Conservation (phyloP, 2,113 vertebrate genomes). For the Lepisosteus osseus region DNA sequence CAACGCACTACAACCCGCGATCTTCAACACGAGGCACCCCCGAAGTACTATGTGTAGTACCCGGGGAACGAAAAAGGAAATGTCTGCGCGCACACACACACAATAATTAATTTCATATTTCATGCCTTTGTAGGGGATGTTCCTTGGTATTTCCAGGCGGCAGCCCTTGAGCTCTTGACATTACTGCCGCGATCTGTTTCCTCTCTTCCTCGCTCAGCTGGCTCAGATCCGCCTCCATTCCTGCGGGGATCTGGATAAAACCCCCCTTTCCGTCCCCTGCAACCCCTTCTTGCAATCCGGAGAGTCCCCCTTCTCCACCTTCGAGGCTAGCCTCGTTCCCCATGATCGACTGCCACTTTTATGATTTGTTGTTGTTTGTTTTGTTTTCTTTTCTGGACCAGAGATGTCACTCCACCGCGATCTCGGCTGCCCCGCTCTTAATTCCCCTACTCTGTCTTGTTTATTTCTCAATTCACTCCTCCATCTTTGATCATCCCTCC, state of each 20-base stretch:
- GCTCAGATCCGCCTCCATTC: constrained; percentile 80
- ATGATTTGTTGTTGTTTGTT: too few relatives aligned
- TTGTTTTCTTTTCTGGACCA: too few relatives aligned
- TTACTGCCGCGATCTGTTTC: constrained; percentile 84
- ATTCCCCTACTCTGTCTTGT: neutral
- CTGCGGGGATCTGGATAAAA: constrained; percentile 68
- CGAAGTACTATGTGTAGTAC: too few relatives aligned
- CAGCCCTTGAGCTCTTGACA: constrained; percentile 91
- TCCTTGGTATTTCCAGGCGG: constrained; percentile 72
- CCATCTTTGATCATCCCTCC: constrained; percentile 47
- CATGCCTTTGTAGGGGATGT: constrained; percentile 79
- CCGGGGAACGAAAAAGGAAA: too few relatives aligned
- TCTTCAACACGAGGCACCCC: constrained; percentile 4
- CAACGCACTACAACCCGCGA: constrained; percentile 13
- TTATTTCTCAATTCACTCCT: constrained; percentile 23
- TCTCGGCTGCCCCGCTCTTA: neutral
- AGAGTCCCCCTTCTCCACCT: constrained; percentile 75
- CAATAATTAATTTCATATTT: constrained; percentile 46
- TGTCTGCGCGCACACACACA: neutral
- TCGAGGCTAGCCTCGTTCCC: constrained; percentile 95
- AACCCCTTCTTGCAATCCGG: constrained; percentile 77
- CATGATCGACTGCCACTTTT: constrained; percentile 71
- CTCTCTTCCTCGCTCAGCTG: constrained; percentile 88
- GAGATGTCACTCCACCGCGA: neutral
- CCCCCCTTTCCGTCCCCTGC: constrained; percentile 74